Evolutionary conservation across 2,797 vertebrate species (phyloP).

Genomic region (Mastacembelus armatus): DNA sequence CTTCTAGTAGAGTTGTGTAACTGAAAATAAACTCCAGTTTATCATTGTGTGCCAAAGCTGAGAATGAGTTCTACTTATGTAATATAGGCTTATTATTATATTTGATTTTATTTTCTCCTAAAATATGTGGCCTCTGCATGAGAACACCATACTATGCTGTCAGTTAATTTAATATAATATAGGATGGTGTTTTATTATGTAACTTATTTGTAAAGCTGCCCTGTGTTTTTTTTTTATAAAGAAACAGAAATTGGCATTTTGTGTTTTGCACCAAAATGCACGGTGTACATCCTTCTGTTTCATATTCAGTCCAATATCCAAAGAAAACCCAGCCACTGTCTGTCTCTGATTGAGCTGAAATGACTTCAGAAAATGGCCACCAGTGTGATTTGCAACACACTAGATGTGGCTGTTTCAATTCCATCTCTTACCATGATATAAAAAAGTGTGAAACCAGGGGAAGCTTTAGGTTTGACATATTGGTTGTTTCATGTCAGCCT

Average conservation of each 20-base stretch:
- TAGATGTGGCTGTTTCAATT: conserved; percentile 10
- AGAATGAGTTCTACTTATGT: conserved; percentile 34
- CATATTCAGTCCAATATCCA: neutral
- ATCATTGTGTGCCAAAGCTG: conserved; percentile 39
- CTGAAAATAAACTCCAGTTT: conserved; percentile 49
- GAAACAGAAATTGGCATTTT: neutral
- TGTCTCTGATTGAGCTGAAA: neutral
- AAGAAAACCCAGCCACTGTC: neutral
- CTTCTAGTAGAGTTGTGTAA: conserved; percentile 27
- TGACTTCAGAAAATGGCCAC: conserved; percentile 6
- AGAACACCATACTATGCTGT: neutral
- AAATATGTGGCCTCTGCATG: neutral
- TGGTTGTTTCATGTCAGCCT: conserved; percentile 44
- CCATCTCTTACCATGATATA: neutral
- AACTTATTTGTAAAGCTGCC: conserved; percentile 1
- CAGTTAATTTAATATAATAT: neutral
- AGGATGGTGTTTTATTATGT: neutral
- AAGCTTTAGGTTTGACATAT: conserved; percentile 48
- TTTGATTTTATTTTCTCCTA: conserved; percentile 16
- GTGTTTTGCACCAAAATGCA: neutral
- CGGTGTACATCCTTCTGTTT: neutral
- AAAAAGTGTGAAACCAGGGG: conserved; percentile 24
- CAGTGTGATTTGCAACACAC: neutral
- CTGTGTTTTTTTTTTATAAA: neutral
- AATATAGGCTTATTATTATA: neutral